Evolutionary conservation across 2,888 invertebrate species (phyloP).

Genomic region (Oasisia sp.): DNA sequence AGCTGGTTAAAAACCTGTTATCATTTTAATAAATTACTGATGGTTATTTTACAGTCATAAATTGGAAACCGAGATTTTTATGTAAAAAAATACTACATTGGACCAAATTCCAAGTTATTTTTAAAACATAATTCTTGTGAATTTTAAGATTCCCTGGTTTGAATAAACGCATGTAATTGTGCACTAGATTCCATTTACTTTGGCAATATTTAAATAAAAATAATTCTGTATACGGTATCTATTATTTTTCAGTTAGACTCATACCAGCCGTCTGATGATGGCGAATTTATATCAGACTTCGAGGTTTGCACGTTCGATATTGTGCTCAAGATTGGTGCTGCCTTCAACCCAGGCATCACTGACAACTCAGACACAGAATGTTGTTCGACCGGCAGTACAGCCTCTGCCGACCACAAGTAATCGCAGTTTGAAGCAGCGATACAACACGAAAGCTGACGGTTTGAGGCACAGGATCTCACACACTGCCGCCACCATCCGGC

Average conservation of each 20-base stretch:
- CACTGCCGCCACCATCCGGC: background rate
- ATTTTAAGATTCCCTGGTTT: too few species aligned
- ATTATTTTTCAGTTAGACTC: background rate
- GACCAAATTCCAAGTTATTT: too few species aligned
- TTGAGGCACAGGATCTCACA: background rate
- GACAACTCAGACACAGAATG: background rate
- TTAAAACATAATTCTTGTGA: too few species aligned
- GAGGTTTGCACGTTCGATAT: background rate
- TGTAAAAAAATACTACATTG: too few species aligned
- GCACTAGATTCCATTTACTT: background rate
- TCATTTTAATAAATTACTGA: background rate
- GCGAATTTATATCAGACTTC: conserved; percentile 7
- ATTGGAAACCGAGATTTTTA: too few species aligned
- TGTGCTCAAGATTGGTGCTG: background rate
- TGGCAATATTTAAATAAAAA: background rate
- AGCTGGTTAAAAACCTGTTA: background rate
- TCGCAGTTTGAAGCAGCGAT: background rate
- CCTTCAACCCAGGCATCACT: background rate
- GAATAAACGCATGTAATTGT: background rate
- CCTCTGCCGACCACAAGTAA: background rate
- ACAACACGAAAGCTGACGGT: conserved; percentile 6
- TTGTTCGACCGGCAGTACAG: background rate
- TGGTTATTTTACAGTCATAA: too few species aligned
- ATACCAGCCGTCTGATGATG: background rate
- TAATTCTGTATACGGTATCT: background rate